phyloP scores from a whole-genome alignment of 2,888 invertebrate species.

The Drosophila percnosoma region DNA sequence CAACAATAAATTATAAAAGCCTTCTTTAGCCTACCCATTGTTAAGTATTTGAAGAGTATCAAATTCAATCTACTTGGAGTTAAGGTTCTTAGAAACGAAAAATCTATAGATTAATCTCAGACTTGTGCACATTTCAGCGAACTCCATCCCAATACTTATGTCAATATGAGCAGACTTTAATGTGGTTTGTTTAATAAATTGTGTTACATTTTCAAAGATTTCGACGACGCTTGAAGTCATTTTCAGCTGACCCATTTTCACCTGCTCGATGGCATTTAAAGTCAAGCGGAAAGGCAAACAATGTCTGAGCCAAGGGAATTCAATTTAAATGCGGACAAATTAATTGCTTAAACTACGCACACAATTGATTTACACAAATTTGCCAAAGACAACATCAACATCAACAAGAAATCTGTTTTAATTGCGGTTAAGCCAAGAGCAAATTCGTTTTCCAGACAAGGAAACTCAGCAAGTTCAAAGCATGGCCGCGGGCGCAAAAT shows the following conservation, averaged over 20 bases:
- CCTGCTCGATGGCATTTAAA: conserved; percentile 6
- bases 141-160: not conserved
- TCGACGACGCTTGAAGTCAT: not conserved
- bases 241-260: not conserved
- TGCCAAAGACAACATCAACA: conserved; percentile 70
- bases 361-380: conserved; percentile 78
- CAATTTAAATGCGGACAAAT: conserved; percentile 68
- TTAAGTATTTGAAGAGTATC: not conserved
- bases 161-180: not conserved
- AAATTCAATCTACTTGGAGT: not conserved
- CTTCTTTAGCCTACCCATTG: not conserved
- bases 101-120: not conserved
- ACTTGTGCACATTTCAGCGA: not conserved
- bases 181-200: not conserved
- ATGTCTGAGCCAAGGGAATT: conserved; percentile 31
- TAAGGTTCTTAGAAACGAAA: no score
- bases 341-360: conserved; percentile 73
- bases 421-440: conserved; percentile 69
- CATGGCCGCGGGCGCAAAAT: conserved; percentile 59
- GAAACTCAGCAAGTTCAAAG: conserved; percentile 71
- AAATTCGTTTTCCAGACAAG: conserved; percentile 50
- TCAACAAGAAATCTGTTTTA: conserved; percentile 74
- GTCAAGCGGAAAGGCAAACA: conserved; percentile 2
- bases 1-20: not conserved
- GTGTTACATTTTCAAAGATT: not conserved